Conservation (phyloP, 2,797 vertebrate genomes). For the Hephaestus fuliginosus region DNA sequence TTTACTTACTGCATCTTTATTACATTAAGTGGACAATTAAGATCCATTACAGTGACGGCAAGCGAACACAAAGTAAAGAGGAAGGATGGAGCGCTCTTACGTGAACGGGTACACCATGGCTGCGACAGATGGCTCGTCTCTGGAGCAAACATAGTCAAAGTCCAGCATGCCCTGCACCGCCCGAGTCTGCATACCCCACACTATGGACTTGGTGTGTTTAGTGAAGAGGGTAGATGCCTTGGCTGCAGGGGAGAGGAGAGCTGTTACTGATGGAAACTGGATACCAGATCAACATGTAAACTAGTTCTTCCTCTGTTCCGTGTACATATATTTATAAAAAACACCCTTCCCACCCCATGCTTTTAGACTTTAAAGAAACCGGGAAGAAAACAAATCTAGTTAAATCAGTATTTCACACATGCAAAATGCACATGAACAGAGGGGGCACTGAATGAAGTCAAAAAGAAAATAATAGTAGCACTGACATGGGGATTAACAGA, state of each 20-base stretch:
- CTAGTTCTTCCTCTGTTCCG: background rate
- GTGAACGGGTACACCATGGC: constrained; percentile 99
- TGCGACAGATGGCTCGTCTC: constrained; percentile 92
- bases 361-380: background rate
- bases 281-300: background rate
- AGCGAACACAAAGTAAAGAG: background rate
- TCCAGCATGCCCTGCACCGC: constrained; percentile 99
- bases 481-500: background rate
- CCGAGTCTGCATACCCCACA: constrained; percentile 99
- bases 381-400: background rate
- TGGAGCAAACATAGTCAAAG: constrained; percentile 97
- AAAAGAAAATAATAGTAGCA: background rate
- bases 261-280: background rate
- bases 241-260: constrained; percentile 76
- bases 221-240: constrained; percentile 93
- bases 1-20: background rate
- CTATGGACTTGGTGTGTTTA: constrained; percentile 92
- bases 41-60: background rate
- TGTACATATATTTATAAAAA: background rate
- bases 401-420: background rate
- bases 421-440: background rate
- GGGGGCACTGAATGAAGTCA: background rate
- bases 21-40: background rate
- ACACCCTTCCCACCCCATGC: background rate
- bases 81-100: constrained; percentile 75